Evolutionary conservation across 2,113 vertebrate species (phyloP).

Genomic region (Podarcis muralis): DNA sequence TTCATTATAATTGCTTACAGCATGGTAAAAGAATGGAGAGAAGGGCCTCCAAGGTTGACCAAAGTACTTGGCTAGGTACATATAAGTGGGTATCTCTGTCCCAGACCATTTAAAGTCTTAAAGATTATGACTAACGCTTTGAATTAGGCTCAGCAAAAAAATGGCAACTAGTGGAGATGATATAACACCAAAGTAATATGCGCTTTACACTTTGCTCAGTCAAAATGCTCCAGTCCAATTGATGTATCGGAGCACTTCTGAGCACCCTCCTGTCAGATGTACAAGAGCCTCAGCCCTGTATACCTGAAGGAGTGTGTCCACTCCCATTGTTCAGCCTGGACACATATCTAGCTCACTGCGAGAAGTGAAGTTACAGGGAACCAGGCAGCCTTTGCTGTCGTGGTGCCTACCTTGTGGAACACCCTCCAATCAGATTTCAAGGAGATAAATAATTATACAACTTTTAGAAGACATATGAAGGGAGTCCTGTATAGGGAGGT

Average conservation of each 20-base stretch:
- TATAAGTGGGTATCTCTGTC: neutral
- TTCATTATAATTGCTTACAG: neutral
- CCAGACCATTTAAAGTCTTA: neutral
- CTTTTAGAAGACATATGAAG: too few species aligned
- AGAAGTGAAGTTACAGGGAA: too few species aligned
- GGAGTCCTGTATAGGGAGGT: too few species aligned
- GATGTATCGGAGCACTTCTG: neutral
- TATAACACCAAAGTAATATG: neutral
- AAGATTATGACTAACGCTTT: neutral
- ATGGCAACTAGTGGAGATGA: neutral
- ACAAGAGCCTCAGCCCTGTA: too few species aligned
- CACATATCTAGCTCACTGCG: too few species aligned
- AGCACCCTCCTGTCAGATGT: too few species aligned
- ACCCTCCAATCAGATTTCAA: too few species aligned
- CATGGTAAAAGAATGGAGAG: neutral
- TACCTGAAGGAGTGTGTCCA: too few species aligned
- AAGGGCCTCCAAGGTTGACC: neutral
- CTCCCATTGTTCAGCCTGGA: too few species aligned
- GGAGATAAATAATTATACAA: too few species aligned
- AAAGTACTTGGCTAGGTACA: neutral
- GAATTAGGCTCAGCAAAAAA: neutral
- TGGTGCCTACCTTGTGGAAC: too few species aligned
- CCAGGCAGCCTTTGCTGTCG: too few species aligned
- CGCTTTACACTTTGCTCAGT: neutral
- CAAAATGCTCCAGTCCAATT: neutral